phyloP scores from a whole-genome alignment of 2,797 vertebrate species.

The Nasua narica region DNA sequence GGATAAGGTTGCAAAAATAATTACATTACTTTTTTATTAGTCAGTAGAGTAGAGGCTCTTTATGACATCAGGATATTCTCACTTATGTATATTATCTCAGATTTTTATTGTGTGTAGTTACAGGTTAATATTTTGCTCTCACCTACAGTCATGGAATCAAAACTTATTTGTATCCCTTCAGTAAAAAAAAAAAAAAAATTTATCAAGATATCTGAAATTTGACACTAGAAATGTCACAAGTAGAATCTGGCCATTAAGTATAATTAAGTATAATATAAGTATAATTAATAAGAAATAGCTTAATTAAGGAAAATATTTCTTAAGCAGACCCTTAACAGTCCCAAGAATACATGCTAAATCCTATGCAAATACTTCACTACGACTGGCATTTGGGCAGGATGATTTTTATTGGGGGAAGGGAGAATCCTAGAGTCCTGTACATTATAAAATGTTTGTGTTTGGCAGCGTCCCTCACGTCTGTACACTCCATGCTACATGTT shows the following conservation, averaged over 20 bases:
- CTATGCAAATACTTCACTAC: background rate
- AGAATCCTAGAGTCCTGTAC: too few relatives aligned
- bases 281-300: background rate
- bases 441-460: background rate
- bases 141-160: background rate
- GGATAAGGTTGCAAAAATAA: background rate
- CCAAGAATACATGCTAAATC: background rate
- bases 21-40: background rate
- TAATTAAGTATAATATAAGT: background rate
- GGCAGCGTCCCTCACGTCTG: background rate
- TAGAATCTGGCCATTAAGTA: background rate
- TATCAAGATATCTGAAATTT: background rate
- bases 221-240: background rate
- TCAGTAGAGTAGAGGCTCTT: background rate
- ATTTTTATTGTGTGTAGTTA: background rate
- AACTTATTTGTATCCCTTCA: background rate
- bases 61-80: background rate
- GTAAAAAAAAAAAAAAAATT: background rate
- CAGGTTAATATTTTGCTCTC: background rate
- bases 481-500: background rate
- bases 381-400: background rate
- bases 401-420: background rate
- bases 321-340: background rate
- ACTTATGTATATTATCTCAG: background rate
- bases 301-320: background rate